Evolutionary conservation across 2,797 vertebrate genomes (phyloP), one percentile per base, ranked within the genome.

Genomic region (Lagocephalus sceleratus): DNA sequence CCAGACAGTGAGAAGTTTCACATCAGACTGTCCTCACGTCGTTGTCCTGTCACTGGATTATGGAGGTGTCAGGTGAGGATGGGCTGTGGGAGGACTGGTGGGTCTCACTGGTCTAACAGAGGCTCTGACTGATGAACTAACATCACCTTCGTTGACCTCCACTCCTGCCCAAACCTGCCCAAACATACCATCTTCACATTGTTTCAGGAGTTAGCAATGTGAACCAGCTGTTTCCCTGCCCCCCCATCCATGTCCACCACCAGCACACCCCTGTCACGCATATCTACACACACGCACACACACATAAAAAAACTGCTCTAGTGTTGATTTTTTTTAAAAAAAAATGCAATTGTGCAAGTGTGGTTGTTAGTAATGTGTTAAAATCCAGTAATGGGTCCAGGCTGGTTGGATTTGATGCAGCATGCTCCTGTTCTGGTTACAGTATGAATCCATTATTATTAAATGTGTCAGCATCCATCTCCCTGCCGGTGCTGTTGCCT

Each of bases 131-230:
- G 47, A 66, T 54, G 61, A 29, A 81, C 57, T 81, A 84, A 82
- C 82, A 76, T 85, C 79, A 87, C 65, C 76, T 73, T 76, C 66
- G 73, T 38, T 87, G 82, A 83, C 87, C 88, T 86, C 84, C 57
- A 76, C 87, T 86, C 82, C 76, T 87, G 84, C 83, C 85, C 68
- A 66, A 85, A 90, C 87, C 80, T 88, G 86, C 88, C 88, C 72
- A 86, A 89, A 89, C 85, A 89, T 76, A 79, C 79, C 81, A 77
- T 75, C 79, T 84, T 86, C 76, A 81, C 79, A 81, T 83, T 89
- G 85, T 88, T 89, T 79, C 78, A 87, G 78, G 82, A 85, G 83
- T 87, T 87, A 87, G 85, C 68, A 79, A 82, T 87, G 83, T 79
- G 68, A 73, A 81, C 83, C 89, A 90, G 85, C 88, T 90, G 87